phyloP scores from a whole-genome alignment of 2,797 vertebrate species.

The Acanthurus lineatus region DNA sequence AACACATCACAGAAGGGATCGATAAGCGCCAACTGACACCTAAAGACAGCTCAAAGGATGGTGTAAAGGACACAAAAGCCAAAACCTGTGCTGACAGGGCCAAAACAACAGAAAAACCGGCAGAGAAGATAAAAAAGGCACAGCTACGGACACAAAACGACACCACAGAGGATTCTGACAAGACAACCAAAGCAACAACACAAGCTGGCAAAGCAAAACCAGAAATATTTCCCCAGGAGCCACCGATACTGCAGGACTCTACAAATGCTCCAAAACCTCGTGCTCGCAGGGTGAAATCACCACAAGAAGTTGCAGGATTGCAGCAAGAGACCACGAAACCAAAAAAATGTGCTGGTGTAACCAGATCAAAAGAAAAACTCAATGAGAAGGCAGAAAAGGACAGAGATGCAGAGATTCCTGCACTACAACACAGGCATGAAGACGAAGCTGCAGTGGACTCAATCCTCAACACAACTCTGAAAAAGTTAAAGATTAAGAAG shows the following conservation, averaged over 20 bases:
- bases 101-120: neutral
- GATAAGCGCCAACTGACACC: neutral
- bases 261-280: neutral
- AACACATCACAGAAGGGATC: neutral
- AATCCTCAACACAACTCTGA: slow-evolving; percentile 58
- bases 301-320: no score
- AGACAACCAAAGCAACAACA: neutral
- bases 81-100: neutral
- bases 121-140: neutral
- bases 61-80: neutral
- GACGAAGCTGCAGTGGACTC: neutral
- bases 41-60: neutral
- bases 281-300: neutral
- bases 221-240: no score
- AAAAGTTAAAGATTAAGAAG: slow-evolving; percentile 67
- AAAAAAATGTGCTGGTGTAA: neutral
- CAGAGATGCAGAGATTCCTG: neutral
- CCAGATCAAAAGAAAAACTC: neutral
- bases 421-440: neutral
- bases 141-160: neutral
- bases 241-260: neutral
- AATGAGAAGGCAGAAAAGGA: no score
- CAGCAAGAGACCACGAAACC: rapidly evolving
- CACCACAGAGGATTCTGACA: neutral
- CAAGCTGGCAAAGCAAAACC: neutral